Evolutionary conservation across 2,888 invertebrate species (phyloP), one percentile per base, ranked within the genome.

Genomic region (Bellardia pandia): DNA sequence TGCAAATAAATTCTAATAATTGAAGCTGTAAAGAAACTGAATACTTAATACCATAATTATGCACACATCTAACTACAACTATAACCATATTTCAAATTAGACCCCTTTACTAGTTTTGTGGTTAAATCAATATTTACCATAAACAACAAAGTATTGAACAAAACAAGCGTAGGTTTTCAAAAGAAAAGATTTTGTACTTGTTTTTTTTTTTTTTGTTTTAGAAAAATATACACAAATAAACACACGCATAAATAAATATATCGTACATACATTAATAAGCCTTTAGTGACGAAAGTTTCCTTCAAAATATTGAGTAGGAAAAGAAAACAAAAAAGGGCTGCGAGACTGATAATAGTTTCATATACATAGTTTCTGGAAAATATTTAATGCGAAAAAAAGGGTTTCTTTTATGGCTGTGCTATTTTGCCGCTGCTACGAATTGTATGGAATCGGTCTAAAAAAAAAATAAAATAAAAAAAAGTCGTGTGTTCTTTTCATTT

Each of bases 261-360:
- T 23, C 1, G 23, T 23, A 58, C 30, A 40, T 14, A 66, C 40
- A 66, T 79, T 75, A 85, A 69, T 75, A 79, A 75, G 68, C 33
- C 85, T 75, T 75, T 69, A 85, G 85, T 85, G 85, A 85, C 79
- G 85, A 85, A 79, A 85, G 84, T 79, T 85, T 53, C 66, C 74
- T 79, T 85, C 58, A 78, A 74, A 79, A 85, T 72, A 68, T 74
- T 72, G 60, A 53, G 74, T 74, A 75, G 58, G 3, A 75, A 75
- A 68, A 53, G 1, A 23, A 51, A 64, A 60, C 8, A 71, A 11
- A 23, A 40, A 74, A 2, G 64, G 1, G 30, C 33, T 33, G 30
- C 11, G 23, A 42, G 53, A 62, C 69, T 51, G 58, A 82, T 76
- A 76, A 83, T 69, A 85, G 85, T 75, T 79, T 74, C 68, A 79